Evolutionary conservation across 2,113 vertebrate genomes (phyloP).

Genomic region (Phainopepla nitens): DNA sequence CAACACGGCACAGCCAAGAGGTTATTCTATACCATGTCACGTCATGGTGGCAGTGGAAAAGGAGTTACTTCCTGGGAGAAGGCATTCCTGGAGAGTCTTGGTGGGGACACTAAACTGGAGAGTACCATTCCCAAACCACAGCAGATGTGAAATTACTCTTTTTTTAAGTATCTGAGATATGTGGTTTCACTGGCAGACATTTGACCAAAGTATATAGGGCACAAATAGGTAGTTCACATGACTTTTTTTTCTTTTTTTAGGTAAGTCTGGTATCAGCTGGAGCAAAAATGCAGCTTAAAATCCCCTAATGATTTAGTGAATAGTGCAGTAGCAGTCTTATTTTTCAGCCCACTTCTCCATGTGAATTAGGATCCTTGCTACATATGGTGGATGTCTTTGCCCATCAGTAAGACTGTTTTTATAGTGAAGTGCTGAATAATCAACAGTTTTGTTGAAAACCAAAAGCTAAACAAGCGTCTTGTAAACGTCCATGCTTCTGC

Average conservation of each 20-base stretch:
- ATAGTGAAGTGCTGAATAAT: not conserved
- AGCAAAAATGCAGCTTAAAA: not conserved
- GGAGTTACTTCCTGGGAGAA: not conserved
- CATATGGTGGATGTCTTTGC: not conserved
- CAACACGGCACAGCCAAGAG: not conserved
- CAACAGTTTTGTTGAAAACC: not conserved
- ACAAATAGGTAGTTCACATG: not conserved
- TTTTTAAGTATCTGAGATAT: not conserved
- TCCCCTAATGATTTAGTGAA: not conserved
- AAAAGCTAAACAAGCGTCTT: not conserved
- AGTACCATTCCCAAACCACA: not conserved
- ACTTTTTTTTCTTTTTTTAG: not conserved
- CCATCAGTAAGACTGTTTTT: not conserved
- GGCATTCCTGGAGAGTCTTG: not conserved
- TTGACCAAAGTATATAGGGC: not conserved
- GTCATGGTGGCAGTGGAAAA: not conserved
- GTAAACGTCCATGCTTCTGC: not conserved
- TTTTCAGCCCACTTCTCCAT: not conserved
- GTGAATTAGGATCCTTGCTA: not conserved
- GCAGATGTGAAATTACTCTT: not conserved
- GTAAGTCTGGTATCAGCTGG: not conserved
- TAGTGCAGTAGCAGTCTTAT: not conserved
- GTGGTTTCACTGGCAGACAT: not conserved
- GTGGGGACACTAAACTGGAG: not conserved
- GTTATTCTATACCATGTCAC: not conserved